Base-by-base conservation (phyloP, 1,140 invertebrate species). In the Marisa cornuarietis region DNA sequence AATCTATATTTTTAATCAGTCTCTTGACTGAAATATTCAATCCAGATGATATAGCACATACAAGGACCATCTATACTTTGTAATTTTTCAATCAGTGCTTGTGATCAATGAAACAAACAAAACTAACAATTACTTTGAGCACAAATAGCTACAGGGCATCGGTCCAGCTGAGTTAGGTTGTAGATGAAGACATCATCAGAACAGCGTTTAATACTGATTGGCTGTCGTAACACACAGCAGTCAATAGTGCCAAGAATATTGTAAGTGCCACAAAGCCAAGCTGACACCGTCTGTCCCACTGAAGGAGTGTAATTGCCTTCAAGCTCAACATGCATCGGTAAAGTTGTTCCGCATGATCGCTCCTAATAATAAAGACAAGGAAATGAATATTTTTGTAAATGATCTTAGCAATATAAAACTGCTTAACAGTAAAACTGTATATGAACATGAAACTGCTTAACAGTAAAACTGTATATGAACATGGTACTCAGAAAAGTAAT, bases 141-240 rank as follows among this genome's bases (percentile, higher is more conserved):
- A 71, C 84, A 85, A 54, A 83, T 79, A 9, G 83, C 81, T 20
- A 84, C 84, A 5, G 81, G 81, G 52, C 84, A 85, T 62, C 83
- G 73, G 62, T 81, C 80, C 20, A 72, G 71, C 6, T 74, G 81
- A 65, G 51, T 52, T 1, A 85, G 79, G 51, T 82, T 52, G 66
- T 85, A 85, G 14, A 82, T 63, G 31, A 76, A 83, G 63, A 80
- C 66, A 18, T 62, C 66, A 10, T 62, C 31, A 51, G n/a, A 7
- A 76, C 84, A 85, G 26, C 80, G 81, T 68, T 74, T 65, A 26
- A 85, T 80, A 8, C 13, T 58, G 18, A 79, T 58, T 0, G 54
- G 49, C 75, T 84, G 81, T 18, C 84, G 72, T 1, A 84, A 78
- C 9, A 85, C 84, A 69, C 84, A 85, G 78, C 84, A 85, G 80